Evolutionary conservation across 2,888 invertebrate genomes (phyloP), one percentile per base, ranked within the genome.

Genomic region (Ophonus ardosiacus): DNA sequence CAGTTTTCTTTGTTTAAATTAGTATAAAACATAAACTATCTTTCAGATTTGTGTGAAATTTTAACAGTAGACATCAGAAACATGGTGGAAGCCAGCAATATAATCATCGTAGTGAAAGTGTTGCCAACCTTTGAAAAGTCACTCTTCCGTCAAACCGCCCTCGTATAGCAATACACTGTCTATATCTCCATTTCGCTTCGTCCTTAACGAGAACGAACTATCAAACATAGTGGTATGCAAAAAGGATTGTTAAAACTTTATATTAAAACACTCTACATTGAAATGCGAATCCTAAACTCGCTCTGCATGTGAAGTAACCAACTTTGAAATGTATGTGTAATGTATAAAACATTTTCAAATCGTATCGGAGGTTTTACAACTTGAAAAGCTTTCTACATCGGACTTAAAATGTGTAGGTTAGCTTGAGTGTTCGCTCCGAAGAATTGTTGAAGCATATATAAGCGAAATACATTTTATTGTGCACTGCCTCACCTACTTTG

Each of bases 341-440:
- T 81, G 65, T 81, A 65, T 81, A 63, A 81, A 81, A 81, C 65
- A 81, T 81, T 81, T 81, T 81, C 80, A 65, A 65, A 63, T 81
- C 81, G 81, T 81, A 81, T 81, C 57, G 81, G 65, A 40, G 81
- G 61, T 81, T 65, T 65, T 81, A 65, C 81, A 65, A 81, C 51
- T 81, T 65, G 81, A 65, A 81, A 81, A 81, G 81, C 81, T 65
- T 80, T 81, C 65, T 59, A 81, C 81, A 81, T 43, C 71, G 71
- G 71, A 74, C 43, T 74, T 74, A 40, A 74, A 74, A 74, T 43
- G 43, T 74, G 71, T 18, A 74, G 71, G 71, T 74, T 74, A 74
- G 71, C 71, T 15, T 17, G 43, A 17, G n/a, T 13, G 24, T 24
- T 15, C 24, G 38, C 40, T 68, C 63, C 18, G 31, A 5, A 68